These are phyloP conservation scores for Trissoscelio sp. DNA, from an alignment of 2,888 invertebrate species.

Conservation along the genomic window DNA sequence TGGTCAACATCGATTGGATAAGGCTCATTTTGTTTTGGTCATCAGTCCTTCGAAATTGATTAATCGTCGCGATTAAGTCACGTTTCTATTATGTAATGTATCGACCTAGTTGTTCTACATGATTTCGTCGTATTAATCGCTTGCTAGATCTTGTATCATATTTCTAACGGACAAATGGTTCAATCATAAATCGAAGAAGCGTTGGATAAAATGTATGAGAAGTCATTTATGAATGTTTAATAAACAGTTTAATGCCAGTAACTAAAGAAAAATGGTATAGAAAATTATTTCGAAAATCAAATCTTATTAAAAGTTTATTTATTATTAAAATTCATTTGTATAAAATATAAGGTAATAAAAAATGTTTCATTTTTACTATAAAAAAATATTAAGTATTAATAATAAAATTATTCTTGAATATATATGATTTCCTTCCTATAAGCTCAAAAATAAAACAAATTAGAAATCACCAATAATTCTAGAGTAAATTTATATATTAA, in stretches of 20 bases:
- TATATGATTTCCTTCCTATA: no score
- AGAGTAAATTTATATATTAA: no score
- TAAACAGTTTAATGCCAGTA: not conserved
- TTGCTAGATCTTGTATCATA: constrained; percentile 15
- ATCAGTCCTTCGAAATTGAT: constrained; percentile 15
- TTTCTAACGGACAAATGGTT: constrained; percentile 15
- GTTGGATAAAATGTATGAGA: not conserved
- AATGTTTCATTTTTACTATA: no score
- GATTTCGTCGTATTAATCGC: constrained; percentile 45
- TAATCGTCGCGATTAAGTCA: constrained; percentile 6
- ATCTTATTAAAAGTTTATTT: no score
- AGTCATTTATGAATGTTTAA: not conserved
- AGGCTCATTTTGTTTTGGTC: constrained; percentile 6
- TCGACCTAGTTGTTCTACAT: constrained; percentile 46
- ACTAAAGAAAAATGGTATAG: no score
- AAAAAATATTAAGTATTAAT: no score
- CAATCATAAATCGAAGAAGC: constrained; percentile 12
- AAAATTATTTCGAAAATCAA: no score
- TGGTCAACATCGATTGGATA: not conserved
- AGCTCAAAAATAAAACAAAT: no score
- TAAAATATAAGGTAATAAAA: no score
- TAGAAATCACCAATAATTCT: no score
- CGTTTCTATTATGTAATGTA: constrained; percentile 23
- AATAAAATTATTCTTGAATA: no score
- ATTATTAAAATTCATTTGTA: no score